Base-by-base conservation (phyloP, 2,113 vertebrate species). In the Paraplagusia blochii region DNA sequence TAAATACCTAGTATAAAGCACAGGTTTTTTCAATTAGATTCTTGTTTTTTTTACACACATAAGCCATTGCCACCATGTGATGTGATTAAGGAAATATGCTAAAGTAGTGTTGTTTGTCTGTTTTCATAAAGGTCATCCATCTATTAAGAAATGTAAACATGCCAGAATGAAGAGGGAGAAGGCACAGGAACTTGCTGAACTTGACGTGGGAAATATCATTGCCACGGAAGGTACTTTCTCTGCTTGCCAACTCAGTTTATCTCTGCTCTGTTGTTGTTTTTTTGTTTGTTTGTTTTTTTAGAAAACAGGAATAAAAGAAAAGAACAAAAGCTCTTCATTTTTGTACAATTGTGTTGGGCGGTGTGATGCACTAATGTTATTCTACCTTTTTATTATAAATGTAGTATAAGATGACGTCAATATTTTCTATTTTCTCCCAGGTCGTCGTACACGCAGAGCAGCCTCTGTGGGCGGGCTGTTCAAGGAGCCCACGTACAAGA, bases 121-220 rank as follows among this genome's bases (percentile, higher is more conserved):
- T 62, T 54, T 53, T 17, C 47, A 17, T 42, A 7, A 74, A 95
- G 94, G 93, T 45, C 71, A 85, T 0, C 93, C 93, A 19, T 82
- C 91, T 11, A 82, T 95, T 57, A 77, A 90, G 60, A 95, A 94
- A 72, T 96, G 94, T 72, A 92, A 91, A 52, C 90, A 78, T 11
- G 68, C 87, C 42, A 74, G 84, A 70, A 68, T 81, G 63, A 88
- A 87, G 69, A 89, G 92, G 55, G 94, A 95, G 50, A 85, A 90
- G 53, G 91, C 85, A 4, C 84, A 89, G 0, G 94, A 96, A 69
- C 35, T 95, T 34, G 93, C 93, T 18, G 90, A 87, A 9, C 84
- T 96, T 61, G 94, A 96, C 40, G 22, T 91, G 38, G 80, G 69
- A 51, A 96, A 96, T 74, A 96, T 96, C 60, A 94, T 95, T 56